Evolutionary conservation across 2,797 vertebrate species (phyloP).

Genomic region (Oryzias dopingdopingensis): DNA sequence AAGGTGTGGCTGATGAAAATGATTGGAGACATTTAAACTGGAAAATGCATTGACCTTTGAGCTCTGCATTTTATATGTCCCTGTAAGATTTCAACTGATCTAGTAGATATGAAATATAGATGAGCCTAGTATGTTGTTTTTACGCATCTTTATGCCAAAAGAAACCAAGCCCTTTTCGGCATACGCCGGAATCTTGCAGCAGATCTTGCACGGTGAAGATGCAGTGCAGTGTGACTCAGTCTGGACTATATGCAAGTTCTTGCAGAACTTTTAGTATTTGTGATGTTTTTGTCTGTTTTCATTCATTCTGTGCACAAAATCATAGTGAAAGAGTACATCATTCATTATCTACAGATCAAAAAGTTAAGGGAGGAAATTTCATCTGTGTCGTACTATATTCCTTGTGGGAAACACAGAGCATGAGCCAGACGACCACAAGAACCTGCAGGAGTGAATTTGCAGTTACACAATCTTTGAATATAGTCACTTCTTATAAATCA

Average conservation of each 20-base stretch:
- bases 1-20: conserved; percentile 69
- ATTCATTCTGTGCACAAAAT: conserved; percentile 20
- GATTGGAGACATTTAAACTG: conserved; percentile 58
- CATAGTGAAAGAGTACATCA: conserved; percentile 47
- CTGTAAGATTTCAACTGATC: no score
- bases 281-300: conserved; percentile 24
- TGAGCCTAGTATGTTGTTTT: background rate
- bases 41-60: conserved; percentile 23
- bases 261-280: conserved; percentile 14
- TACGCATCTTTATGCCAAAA: conserved; percentile 4
- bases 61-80: conserved; percentile 5
- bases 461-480: conserved; percentile 53
- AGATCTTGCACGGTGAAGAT: background rate
- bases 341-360: conserved; percentile 18
- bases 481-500: conserved; percentile 49
- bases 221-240: background rate
- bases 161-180: conserved; percentile 2
- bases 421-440: conserved; percentile 51
- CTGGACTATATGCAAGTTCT: background rate
- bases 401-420: conserved; percentile 50
- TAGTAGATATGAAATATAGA: no score
- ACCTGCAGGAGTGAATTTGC: conserved; percentile 38
- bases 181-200: no score
- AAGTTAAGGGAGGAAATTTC: conserved; percentile 49
- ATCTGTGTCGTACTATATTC: conserved; percentile 60